Percentiles rank a stretch among this genome's conserved stretches.
Evolutionary conservation across 2,888 invertebrate species (phyloP).

Genomic region (Eueremaeus valkanovi): DNA sequence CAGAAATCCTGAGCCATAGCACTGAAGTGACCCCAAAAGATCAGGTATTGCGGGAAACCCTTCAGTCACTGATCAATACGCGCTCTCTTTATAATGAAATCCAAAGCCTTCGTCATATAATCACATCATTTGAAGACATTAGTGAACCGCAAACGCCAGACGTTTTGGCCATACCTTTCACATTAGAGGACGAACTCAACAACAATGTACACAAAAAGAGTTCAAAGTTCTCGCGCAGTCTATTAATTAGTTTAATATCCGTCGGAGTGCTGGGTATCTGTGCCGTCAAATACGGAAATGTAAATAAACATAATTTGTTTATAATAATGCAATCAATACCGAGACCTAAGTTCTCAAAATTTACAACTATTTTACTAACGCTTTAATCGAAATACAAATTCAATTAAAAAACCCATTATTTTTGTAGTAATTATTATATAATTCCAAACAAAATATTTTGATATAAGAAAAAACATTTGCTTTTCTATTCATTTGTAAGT

Average conservation of each 20-base stretch:
- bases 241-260: background rate
- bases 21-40: background rate
- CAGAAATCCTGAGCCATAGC: slow-evolving; percentile 49
- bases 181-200: background rate
- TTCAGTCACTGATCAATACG: slow-evolving; percentile 7
- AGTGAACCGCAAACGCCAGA: slow-evolving; percentile 20
- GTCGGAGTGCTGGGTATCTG: background rate
- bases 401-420: too few relatives aligned
- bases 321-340: background rate
- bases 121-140: slow-evolving; percentile 8
- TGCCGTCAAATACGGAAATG: background rate
- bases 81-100: background rate
- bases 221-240: background rate
- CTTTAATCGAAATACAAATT: too few relatives aligned
- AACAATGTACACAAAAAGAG: background rate
- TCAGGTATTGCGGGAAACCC: background rate
- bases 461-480: too few relatives aligned
- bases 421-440: too few relatives aligned
- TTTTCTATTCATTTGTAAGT: background rate
- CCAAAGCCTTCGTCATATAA: background rate
- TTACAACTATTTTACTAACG: background rate
- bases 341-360: background rate
- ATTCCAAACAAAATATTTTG: too few relatives aligned
- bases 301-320: background rate
- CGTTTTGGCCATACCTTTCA: background rate